Conservation (phyloP, 2,113 vertebrate species). For the Nothocercus julius region DNA sequence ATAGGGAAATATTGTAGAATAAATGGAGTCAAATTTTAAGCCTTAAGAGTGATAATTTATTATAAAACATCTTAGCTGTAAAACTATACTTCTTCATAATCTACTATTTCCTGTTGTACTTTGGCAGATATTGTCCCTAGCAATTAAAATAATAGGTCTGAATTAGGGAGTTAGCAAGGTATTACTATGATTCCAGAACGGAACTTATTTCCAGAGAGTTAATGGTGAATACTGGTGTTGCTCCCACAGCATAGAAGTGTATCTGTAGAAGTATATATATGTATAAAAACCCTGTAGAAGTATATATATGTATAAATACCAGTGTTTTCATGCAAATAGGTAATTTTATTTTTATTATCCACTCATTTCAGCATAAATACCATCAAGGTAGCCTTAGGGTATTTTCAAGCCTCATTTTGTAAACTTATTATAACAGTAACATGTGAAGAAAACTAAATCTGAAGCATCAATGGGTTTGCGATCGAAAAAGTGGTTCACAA, state of each 20-base stretch:
- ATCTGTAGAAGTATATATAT: too few species aligned
- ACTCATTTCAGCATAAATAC: slow-evolving; percentile 16
- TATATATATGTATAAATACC: too few species aligned
- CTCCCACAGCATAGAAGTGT: too few species aligned
- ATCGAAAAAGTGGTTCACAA: slow-evolving; percentile 19
- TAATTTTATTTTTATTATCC: slow-evolving; percentile 38
- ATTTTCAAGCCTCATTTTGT: slow-evolving; percentile 59
- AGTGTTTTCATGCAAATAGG: background rate
- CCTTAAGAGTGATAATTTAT: background rate
- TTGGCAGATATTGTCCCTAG: background rate
- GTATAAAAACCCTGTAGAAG: too few species aligned
- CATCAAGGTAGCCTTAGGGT: background rate
- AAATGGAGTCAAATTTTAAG: background rate
- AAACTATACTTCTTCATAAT: background rate
- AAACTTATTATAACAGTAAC: background rate
- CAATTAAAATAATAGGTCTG: background rate
- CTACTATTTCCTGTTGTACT: background rate
- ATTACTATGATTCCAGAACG: background rate
- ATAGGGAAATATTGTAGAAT: background rate
- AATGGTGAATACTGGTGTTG: background rate
- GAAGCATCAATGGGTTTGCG: slow-evolving; percentile 3
- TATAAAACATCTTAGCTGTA: background rate
- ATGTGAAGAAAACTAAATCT: slow-evolving; percentile 38
- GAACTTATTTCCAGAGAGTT: background rate
- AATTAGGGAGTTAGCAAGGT: background rate